These are phyloP conservation scores for Galaxias olidus DNA, from an alignment of 2,797 vertebrate genomes.

Conservation along the genomic window DNA sequence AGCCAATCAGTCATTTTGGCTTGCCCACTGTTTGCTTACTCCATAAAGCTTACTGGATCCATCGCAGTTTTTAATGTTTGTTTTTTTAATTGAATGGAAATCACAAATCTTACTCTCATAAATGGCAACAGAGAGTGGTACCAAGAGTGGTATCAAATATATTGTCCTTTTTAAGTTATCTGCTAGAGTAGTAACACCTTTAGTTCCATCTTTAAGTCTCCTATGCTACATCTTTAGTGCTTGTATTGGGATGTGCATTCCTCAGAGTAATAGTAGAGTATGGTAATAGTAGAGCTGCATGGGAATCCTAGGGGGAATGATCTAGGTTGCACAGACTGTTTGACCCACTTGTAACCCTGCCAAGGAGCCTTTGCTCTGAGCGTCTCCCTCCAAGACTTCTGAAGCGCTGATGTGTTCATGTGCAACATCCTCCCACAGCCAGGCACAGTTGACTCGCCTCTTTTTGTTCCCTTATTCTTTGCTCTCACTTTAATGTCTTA, in stretches of 20 bases:
- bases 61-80: neutral
- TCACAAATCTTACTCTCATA: too few relatives aligned
- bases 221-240: neutral
- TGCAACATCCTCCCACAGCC: conserved; percentile 69
- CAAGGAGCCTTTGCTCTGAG: conserved; percentile 34
- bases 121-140: too few relatives aligned
- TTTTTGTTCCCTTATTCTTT: conserved; percentile 8
- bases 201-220: neutral
- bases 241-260: conserved; percentile 46
- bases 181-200: too few relatives aligned
- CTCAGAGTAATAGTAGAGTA: conserved; percentile 34
- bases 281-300: conserved; percentile 29
- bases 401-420: conserved; percentile 59
- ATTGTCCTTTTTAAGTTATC: too few relatives aligned
- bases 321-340: conserved; percentile 65
- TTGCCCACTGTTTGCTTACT: neutral
- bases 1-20: conserved; percentile 28
- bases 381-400: conserved; percentile 68
- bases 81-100: too few relatives aligned
- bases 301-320: conserved; percentile 43
- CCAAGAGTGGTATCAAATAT: too few relatives aligned
- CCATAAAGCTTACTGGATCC: neutral
- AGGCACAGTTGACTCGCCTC: conserved; percentile 44
- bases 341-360: conserved; percentile 72
- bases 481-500: conserved; percentile 9